Evolutionary conservation across 2,113 vertebrate species (phyloP).

Genomic region (Melanerpes aurifrons): DNA sequence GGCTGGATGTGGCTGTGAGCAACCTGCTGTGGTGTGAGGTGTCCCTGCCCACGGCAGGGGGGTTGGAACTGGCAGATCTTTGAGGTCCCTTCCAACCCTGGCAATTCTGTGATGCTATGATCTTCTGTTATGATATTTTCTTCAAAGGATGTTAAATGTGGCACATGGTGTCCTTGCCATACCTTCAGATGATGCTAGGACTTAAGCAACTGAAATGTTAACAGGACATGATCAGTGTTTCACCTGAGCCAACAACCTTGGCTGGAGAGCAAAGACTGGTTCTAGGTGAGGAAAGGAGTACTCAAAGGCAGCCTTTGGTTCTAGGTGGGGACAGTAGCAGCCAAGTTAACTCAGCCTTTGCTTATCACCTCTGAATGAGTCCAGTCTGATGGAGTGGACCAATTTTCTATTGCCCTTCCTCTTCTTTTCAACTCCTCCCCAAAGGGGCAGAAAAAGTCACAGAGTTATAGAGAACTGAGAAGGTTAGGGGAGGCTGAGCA

Average conservation of each 20-base stretch:
- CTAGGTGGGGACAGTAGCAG: background rate
- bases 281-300: background rate
- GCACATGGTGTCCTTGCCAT: rapidly evolving
- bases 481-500: background rate
- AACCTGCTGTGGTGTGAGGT: too few relatives aligned
- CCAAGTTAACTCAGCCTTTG: background rate
- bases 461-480: background rate
- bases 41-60: too few relatives aligned
- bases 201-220: background rate
- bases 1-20: too few relatives aligned
- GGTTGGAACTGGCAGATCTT: too few relatives aligned
- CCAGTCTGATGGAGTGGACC: background rate
- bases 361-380: background rate
- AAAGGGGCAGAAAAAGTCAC: background rate
- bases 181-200: background rate
- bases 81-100: too few relatives aligned
- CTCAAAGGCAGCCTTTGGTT: background rate
- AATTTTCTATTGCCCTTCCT: background rate
- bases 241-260: background rate
- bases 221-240: background rate
- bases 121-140: background rate
- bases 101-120: too few relatives aligned
- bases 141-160: background rate
- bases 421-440: background rate
- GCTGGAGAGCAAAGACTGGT: background rate